A percentile compares a stretch with the other conserved stretches of the same genome.
phyloP scores from a whole-genome alignment of 2,888 invertebrate species.

The Morpho achilles region DNA sequence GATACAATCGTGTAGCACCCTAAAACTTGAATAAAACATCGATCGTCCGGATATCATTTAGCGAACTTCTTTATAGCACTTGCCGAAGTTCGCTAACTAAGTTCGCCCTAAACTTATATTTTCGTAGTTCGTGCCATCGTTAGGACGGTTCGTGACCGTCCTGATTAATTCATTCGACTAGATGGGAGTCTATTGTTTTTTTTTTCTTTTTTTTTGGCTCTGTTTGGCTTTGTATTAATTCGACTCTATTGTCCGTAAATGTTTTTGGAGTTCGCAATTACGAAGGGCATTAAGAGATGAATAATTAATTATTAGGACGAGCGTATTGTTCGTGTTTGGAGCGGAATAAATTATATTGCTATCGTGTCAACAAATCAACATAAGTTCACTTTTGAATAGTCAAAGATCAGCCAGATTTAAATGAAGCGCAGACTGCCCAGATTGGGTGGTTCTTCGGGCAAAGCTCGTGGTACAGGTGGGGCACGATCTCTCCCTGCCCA shows the following conservation, averaged over 20 bases:
- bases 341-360: neutral
- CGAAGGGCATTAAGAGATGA: constrained; percentile 20
- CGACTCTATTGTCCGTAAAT: constrained; percentile 23
- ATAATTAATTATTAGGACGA: constrained; percentile 11
- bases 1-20: constrained; percentile 6
- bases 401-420: too few species aligned
- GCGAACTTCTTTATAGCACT: constrained; percentile 32
- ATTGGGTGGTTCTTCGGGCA: too few species aligned
- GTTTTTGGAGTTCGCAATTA: constrained; percentile 15
- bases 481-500: too few species aligned
- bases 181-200: constrained; percentile 46
- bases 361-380: too few species aligned
- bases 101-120: constrained; percentile 53
- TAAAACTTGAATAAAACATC: constrained; percentile 48
- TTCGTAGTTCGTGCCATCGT: constrained; percentile 60
- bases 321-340: constrained; percentile 8
- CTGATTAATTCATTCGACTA: constrained; percentile 63
- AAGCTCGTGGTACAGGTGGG: too few species aligned
- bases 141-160: constrained; percentile 65
- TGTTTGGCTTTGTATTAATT: constrained; percentile 29
- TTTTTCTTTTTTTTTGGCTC: constrained; percentile 33
- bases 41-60: constrained; percentile 35
- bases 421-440: too few species aligned
- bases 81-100: constrained; percentile 40
- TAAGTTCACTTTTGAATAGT: too few species aligned